Base-by-base conservation (phyloP, 1,140 invertebrate genomes). In the Parapsyche elsis region DNA sequence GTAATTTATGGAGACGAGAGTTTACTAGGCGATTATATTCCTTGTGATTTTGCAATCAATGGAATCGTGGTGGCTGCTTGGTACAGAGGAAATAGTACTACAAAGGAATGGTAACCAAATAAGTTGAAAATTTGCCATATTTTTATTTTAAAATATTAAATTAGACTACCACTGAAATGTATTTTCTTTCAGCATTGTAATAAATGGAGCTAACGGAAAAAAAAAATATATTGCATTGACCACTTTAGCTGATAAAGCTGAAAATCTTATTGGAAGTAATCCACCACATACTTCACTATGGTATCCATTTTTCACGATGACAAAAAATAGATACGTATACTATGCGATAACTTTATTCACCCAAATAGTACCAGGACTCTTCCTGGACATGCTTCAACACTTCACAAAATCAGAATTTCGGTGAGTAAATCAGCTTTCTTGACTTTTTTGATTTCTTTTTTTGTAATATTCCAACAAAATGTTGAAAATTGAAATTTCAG, bases 31-130 rank as follows among this genome's bases (percentile, higher is more conserved):
- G 97, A 98, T 87, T 88, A 98, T 83, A 93, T 98, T 80, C 96
- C 97, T 0, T 97, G 98, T n/a, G 97, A 99, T 88, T 93, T 96
- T 79, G 95, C 96, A 64, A 96, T 97, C 85, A 98, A 98, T 88
- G 89, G 97, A 83, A 95, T 98, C 92, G 95, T 98, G 64, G 93
- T 94, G 26, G 93, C 95, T 70, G 96, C 95, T 59, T 97, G 95
- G 94, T 78, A 78, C 26, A 70, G 23, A 46, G 75, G 75, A 0
- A 77, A 44, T 45, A 64, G 46, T 45, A 24, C 44, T 38, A 30
- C 16, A 4, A 77, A 77, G 44, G 75, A 64, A 16, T 77, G 75
- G 75, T 77, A 64, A 30, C 19, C 12, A n/a, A 46, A 2, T 26
- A 26, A 0, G 23, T 67, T 2, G 49, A 53, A n/a, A n/a, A n/a